A percentile compares a stretch with the other conserved stretches of the same genome.
Conservation (phyloP, 1,140 invertebrate genomes). For the Nephila pilipes region DNA sequence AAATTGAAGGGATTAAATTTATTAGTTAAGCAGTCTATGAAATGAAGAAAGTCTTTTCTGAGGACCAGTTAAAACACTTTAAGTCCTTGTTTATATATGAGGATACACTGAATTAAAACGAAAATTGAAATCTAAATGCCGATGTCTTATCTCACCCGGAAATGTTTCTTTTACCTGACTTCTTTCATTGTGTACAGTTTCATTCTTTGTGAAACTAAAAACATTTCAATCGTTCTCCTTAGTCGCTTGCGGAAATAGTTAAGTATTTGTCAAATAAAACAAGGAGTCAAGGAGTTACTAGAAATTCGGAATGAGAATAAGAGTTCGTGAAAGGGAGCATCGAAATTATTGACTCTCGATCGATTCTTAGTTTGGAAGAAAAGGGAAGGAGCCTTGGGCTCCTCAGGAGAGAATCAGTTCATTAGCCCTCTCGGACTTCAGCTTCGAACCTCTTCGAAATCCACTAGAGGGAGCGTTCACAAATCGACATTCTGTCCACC, state of each 20-base stretch:
- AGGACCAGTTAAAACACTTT: too few relatives aligned
- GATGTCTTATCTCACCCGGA: too few relatives aligned
- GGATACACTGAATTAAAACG: too few relatives aligned
- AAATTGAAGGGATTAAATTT: too few relatives aligned
- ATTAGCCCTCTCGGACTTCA: conserved; percentile 56
- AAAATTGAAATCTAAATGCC: too few relatives aligned
- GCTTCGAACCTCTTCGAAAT: conserved; percentile 32
- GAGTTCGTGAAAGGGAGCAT: neutral
- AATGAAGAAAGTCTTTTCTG: too few relatives aligned
- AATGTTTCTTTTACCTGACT: too few relatives aligned
- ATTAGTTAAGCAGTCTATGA: too few relatives aligned
- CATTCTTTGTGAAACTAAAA: conserved; percentile 6
- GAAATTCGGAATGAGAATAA: conserved; percentile 19
- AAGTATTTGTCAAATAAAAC: conserved; percentile 56
- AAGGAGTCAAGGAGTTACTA: neutral
- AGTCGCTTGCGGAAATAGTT: conserved; percentile 62
- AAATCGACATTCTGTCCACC: neutral
- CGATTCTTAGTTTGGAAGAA: conserved; percentile 53
- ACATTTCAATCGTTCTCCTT: conserved; percentile 16
- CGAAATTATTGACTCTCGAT: conserved; percentile 64
- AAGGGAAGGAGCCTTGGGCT: conserved; percentile 13
- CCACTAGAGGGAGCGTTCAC: neutral
- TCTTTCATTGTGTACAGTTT: too few relatives aligned
- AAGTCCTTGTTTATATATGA: too few relatives aligned
- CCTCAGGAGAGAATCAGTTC: conserved; percentile 70